Evolutionary conservation across 2,888 invertebrate genomes (phyloP), one percentile per base, ranked within the genome.

Genomic region (Subacronicta megacephala): DNA sequence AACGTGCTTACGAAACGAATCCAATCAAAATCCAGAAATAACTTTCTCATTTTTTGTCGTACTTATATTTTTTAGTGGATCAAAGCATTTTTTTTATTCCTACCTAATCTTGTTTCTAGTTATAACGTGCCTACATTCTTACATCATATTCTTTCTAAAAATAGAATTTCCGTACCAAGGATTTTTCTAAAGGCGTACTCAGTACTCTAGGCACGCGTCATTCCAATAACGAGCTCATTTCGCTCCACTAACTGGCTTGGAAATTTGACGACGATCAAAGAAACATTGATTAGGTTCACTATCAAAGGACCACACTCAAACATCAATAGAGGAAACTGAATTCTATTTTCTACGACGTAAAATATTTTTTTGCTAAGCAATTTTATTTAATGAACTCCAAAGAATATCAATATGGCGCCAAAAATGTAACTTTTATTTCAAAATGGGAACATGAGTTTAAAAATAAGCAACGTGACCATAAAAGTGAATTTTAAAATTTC

Each of bases 191-290:
- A 41, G 40, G 40, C 29, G 13, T 26, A 20, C 40, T 74, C 47
- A 7, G 46, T 52, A 72, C 31, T 47, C 44, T 6, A 20, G 26
- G 57, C 72, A 75, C 75, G 77, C 72, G 53, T 23, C 31, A 43
- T 43, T 58, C 51, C 59, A 62, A 60, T 67, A 62, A 59, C 58
- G 45, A 74, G 46, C 47, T 68, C 33, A 47, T 52, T 63, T 35
- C 31, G 54, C 54, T 67, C 54, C 26, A 41, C 7, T 51, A 58
- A 52, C 16, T 52, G 29, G 15, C 29, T 50, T 47, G 51, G 33
- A 47, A n/a, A 36, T 44, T 55, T 17, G 37, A 42, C 9, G 23
- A 17, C 47, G 33, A 18, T 23, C 36, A n/a, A 36, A 18, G 35
- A 35, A 12, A 23, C n/a, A 18, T 18, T 33, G 26, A 42, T 41